Percentiles rank a stretch among this genome's conserved stretches.
phyloP scores from a whole-genome alignment of 2,888 invertebrate species.

The Tiliacea citrago region DNA sequence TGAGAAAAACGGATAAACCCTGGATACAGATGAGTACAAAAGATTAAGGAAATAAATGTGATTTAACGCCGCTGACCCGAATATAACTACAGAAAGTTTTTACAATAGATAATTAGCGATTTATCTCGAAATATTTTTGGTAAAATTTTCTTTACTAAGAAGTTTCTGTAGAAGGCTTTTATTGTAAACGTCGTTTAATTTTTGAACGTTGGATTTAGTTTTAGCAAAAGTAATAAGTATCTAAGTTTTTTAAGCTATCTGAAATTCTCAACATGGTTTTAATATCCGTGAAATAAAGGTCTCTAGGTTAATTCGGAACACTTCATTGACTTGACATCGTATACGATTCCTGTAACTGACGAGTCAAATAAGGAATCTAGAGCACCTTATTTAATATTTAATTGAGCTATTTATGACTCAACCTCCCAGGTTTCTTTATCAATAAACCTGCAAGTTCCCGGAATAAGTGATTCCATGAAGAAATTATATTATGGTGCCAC shows the following conservation, averaged over 20 bases:
- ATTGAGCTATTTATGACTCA: not conserved
- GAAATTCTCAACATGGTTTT: not conserved
- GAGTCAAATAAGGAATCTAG: not conserved
- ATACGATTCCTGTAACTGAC: not conserved
- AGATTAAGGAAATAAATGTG: constrained; percentile 56
- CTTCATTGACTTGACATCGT: not conserved
- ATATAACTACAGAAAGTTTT: constrained; percentile 49
- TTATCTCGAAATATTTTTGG: constrained; percentile 30
- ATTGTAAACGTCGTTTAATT: not conserved
- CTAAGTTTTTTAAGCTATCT: too few species aligned
- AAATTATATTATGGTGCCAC: not conserved
- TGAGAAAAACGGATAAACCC: constrained; percentile 44
- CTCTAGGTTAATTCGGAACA: not conserved
- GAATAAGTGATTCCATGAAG: not conserved
- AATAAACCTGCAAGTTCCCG: not conserved
- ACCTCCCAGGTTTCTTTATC: not conserved
- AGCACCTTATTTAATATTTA: not conserved
- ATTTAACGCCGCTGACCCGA: constrained; percentile 46
- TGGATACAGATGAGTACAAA: constrained; percentile 54
- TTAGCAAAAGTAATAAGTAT: too few species aligned
- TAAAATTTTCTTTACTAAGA: constrained; percentile 5
- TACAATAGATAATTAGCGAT: constrained; percentile 56
- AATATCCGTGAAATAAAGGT: not conserved
- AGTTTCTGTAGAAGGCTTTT: constrained; percentile 3
- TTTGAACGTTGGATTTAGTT: not conserved